A percentile compares a stretch with the other conserved stretches of the same genome.
Evolutionary conservation across 2,888 invertebrate genomes (phyloP).

Genomic region (Nephrotoma flavescens): DNA sequence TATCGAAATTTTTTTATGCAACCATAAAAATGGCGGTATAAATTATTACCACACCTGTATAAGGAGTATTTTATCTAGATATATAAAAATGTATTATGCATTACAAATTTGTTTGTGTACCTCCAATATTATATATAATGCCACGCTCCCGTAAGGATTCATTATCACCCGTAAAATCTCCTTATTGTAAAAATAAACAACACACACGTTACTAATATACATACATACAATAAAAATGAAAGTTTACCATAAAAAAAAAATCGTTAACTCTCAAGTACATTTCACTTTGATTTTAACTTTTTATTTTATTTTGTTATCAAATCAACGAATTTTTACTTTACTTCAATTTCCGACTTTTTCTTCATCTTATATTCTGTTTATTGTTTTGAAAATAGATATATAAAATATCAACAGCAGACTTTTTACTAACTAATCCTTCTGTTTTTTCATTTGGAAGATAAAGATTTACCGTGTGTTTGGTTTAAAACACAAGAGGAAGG

Average conservation of each 20-base stretch:
- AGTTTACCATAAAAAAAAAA: not conserved
- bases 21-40: not conserved
- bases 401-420: not conserved
- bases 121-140: not conserved
- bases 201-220: not conserved
- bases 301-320: not conserved
- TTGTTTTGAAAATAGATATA: not conserved
- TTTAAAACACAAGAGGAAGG: not conserved
- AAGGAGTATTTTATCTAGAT: not conserved
- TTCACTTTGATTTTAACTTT: not conserved
- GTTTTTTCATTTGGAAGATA: not conserved
- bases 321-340: not conserved
- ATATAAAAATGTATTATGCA: not conserved
- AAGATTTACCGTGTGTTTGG: not conserved
- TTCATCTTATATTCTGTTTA: not conserved
- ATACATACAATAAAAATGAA: not conserved
- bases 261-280: not conserved
- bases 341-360: not conserved
- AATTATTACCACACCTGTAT: not conserved
- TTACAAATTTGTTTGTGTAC: not conserved
- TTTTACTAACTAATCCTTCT: not conserved
- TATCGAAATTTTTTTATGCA: not conserved
- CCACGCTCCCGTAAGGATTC: not conserved
- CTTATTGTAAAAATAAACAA: not conserved
- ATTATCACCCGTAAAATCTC: not conserved